Base-by-base conservation (phyloP, 2,113 vertebrate species). In the Sinocyclocheilus rhinocerous region DNA sequence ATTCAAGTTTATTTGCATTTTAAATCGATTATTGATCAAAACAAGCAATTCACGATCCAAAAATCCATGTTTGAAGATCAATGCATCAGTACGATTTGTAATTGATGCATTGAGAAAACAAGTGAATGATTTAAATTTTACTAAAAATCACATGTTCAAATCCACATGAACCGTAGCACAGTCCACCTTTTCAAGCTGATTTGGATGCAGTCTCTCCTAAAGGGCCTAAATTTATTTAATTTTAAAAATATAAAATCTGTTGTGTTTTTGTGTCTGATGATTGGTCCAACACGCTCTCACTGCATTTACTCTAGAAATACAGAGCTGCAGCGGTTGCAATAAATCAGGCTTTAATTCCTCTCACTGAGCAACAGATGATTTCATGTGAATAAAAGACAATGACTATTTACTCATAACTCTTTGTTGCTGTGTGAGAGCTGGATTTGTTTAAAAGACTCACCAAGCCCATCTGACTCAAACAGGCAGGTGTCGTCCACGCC, bases 381-480 rank as follows among this genome's bases (percentile, higher is more conserved):
- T 12, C 0, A 72, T 61, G 57, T n/a, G 57, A 61, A n/a, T n/a
- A 42, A 42, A 42, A 42, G 18, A 22, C 10, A 42, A 36, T 33
- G 16, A 3, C 9, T 15, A 42, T 42, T n/a, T 1, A 61, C 12
- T 3, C 12, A 39, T 79, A 16, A 79, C n/a, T 36, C 33, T 61
- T 79, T 59, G 26, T 78, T 36, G 18, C 55, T 42, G 33, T 33
- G 22, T 61, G 5, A 61, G 77, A 59, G 69, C 10, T n/a, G 20
- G 22, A 80, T 80, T 80, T 63, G 57, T 80, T 24, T 61, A 63
- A 61, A 63, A 26, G 20, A 95, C 98, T 91, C 95, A 99, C 98
- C 98, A 93, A 99, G 95, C 88, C 95, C 98, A 92, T 99, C 98
- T 0, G 98, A 99, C 91, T 99, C 98, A 94, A 99, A 99, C 76